Base-by-base conservation (phyloP, 2,113 vertebrate genomes). In the Phalacrocorax aristotelis region DNA sequence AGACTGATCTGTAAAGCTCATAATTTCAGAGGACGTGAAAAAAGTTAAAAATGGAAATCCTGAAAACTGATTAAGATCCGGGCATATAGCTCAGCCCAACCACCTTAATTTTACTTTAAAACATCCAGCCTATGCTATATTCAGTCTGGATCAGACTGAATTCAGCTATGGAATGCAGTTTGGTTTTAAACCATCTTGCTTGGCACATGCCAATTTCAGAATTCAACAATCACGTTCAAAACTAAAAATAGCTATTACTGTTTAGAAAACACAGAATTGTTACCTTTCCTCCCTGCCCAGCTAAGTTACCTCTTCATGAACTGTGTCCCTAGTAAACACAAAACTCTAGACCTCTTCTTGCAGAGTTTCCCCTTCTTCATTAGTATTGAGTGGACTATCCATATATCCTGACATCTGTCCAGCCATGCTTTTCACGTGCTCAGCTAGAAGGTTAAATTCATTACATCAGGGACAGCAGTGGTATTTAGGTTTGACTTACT, bases 401-500 rank as follows among this genome's bases (percentile, higher is more conserved):
- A 52, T 65, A 76, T 10, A 54, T 36, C 60, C 68, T 90, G 92
- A 92, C 7, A 55, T 83, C 65, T 91, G 86, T 62, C 86, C 83
- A 94, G 77, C 62, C 5, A 0, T 2, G 36, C 77, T 92, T 93
- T 70, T 13, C 30, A 64, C 68, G 65, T 23, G 18, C 90, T 91
- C 79, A 87, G 49, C 75, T 77, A 81, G 82, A 93, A 95, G 78
- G 62, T 64, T 83, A 51, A 60, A 83, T 94, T 95, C 34, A 62
- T 91, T 84, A 71, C 11, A 49, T 9, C 14, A 80, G 66, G 87
- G 78, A 82, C 60, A 82, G 38, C 34, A 69, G 68, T 34, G 14
- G 19, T 42, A 77, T 94, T 85, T 95, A 83, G 89, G 74, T 72
- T 65, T 88, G 71, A 99, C 99, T 99, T 97, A 99, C 99, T 99